Evolutionary conservation across 1,140 invertebrate genomes (phyloP).

Genomic region (Potamilus streckersoni): DNA sequence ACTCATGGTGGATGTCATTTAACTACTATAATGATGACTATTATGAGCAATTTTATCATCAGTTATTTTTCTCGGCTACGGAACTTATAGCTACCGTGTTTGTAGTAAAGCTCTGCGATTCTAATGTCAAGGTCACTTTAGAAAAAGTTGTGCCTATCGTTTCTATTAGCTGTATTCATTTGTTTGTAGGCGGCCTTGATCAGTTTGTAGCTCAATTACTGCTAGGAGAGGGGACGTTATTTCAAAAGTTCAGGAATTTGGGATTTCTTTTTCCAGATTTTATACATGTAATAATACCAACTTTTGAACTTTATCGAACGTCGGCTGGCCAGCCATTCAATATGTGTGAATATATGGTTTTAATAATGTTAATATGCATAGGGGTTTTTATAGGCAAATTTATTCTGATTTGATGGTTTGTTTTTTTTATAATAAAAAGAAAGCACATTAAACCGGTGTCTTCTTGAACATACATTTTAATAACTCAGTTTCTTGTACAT

Average conservation of each 20-base stretch:
- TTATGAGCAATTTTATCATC: constrained; percentile 72
- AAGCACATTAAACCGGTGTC: too few species aligned
- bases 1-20: constrained; percentile 83
- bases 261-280: constrained; percentile 80
- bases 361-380: too few species aligned
- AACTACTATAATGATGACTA: constrained; percentile 87
- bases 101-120: constrained; percentile 65
- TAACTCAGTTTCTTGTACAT: too few species aligned
- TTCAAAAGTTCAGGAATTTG: constrained; percentile 75
- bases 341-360: too few species aligned
- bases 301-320: background rate
- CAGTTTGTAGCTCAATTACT: constrained; percentile 81
- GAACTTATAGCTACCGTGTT: constrained; percentile 78
- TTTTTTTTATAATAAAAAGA: too few species aligned
- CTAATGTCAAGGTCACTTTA: constrained; percentile 70
- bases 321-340: too few species aligned
- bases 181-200: constrained; percentile 77
- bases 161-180: constrained; percentile 77
- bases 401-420: too few species aligned
- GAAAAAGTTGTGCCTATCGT: constrained; percentile 75
- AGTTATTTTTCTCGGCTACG: constrained; percentile 77
- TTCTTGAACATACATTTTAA: too few species aligned
- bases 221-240: constrained; percentile 73
- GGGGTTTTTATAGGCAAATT: too few species aligned
- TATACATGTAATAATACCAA: constrained; percentile 73